Evolutionary conservation across 2,113 vertebrate genomes (phyloP).

Genomic region (Excalfactoria chinensis): DNA sequence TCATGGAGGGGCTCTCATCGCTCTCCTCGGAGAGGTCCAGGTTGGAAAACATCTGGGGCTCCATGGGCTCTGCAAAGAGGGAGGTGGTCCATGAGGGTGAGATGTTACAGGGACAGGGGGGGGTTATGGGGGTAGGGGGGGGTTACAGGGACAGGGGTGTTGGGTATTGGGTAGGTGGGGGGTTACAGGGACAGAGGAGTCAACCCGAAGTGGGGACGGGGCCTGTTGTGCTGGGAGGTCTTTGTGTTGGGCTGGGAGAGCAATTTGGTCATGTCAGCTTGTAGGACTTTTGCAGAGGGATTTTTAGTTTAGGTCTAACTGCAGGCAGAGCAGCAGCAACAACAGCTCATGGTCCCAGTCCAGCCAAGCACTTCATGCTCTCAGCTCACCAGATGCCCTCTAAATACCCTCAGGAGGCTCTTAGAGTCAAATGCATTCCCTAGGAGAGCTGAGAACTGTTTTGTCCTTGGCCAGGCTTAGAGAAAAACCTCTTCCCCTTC

Average conservation of each 20-base stretch:
- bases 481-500: accelerated
- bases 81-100: background rate
- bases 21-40: constrained; percentile 83
- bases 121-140: too few relatives aligned
- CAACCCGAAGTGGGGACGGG: accelerated
- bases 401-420: too few relatives aligned
- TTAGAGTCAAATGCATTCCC: accelerated
- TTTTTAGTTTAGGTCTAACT: too few relatives aligned
- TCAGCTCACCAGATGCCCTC: background rate
- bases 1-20: constrained; percentile 62
- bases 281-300: background rate
- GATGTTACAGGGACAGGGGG: background rate
- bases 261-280: accelerated
- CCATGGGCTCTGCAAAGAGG: constrained; percentile 77
- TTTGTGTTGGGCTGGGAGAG: background rate
- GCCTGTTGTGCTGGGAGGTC: background rate
- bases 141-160: accelerated
- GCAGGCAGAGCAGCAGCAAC: accelerated
- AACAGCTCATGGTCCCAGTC: background rate
- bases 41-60: constrained; percentile 82
- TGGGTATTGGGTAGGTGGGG: too few relatives aligned
- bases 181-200: accelerated
- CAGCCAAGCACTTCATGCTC: background rate
- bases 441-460: background rate
- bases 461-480: accelerated